Percentiles rank a stretch among this genome's conserved stretches.
Conservation (phyloP, 2,888 invertebrate species). For the Brenthis ino region DNA sequence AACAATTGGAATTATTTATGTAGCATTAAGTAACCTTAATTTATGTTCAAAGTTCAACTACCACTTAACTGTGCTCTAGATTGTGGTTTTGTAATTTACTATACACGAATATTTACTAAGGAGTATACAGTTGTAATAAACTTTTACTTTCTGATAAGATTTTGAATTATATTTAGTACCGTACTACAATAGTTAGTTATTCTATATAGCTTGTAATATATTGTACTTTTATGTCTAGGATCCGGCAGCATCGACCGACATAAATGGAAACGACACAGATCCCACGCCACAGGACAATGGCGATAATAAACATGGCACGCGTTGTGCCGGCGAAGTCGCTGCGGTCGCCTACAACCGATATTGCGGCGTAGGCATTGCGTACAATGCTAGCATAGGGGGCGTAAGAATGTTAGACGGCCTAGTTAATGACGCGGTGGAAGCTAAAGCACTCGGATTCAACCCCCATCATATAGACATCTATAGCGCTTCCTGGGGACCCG, state of each 20-base stretch:
- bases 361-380: slow-evolving; percentile 99
- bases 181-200: neutral
- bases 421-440: slow-evolving; percentile 98
- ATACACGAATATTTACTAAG: neutral
- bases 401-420: slow-evolving; percentile 98
- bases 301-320: slow-evolving; percentile 99
- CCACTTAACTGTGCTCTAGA: slow-evolving; percentile 15
- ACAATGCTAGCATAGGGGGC: slow-evolving; percentile 97
- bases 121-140: neutral
- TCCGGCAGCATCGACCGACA: slow-evolving; percentile 96
- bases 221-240: slow-evolving; percentile 83
- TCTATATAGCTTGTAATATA: neutral
- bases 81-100: slow-evolving; percentile 16
- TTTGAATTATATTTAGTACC: neutral
- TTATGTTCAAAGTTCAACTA: slow-evolving; percentile 17
- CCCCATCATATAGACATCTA: slow-evolving; percentile 97
- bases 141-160: slow-evolving; percentile 1
- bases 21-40: slow-evolving; percentile 18
- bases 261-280: slow-evolving; percentile 98
- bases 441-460: slow-evolving; percentile 94
- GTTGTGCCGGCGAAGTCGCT: slow-evolving; percentile 99
- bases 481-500: slow-evolving; percentile 98
- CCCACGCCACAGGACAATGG: slow-evolving; percentile 99
- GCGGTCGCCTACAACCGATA: slow-evolving; percentile 97
- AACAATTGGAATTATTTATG: slow-evolving; percentile 23